These are phyloP conservation scores for Coccyzus lansbergi DNA, from an alignment of 2,797 vertebrate genomes.

Conservation along the genomic window DNA sequence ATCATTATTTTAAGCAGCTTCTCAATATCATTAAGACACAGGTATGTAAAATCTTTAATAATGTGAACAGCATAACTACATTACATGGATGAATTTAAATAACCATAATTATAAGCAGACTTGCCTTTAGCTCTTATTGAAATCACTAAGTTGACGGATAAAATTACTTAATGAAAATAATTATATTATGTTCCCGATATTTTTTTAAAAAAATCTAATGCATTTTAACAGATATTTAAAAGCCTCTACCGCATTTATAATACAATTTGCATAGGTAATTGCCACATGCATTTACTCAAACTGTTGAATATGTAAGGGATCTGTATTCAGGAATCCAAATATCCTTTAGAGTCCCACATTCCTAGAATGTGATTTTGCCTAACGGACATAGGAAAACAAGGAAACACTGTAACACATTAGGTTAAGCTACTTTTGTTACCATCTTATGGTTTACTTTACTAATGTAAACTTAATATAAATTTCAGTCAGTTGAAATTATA, in stretches of 20 bases:
- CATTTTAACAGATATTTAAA: constrained; percentile 14
- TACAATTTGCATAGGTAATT: background rate
- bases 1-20: background rate
- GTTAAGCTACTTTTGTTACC: background rate
- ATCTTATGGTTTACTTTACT: background rate
- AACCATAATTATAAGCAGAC: background rate
- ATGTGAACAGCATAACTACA: background rate
- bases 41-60: constrained; percentile 47
- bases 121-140: constrained; percentile 4
- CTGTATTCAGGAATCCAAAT: background rate
- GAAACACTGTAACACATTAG: background rate
- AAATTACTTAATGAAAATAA: background rate
- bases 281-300: background rate
- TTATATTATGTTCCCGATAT: background rate
- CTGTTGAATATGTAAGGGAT: background rate
- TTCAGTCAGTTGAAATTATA: background rate
- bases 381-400: background rate
- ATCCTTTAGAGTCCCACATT: background rate
- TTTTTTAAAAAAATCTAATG: background rate
- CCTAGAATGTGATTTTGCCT: background rate
- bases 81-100: background rate
- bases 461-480: background rate
- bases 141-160: background rate
- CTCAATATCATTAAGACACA: background rate
- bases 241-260: background rate